These are phyloP conservation scores for Eidolon helvum DNA, from an alignment of 2,113 vertebrate genomes.

Conservation along the genomic window DNA sequence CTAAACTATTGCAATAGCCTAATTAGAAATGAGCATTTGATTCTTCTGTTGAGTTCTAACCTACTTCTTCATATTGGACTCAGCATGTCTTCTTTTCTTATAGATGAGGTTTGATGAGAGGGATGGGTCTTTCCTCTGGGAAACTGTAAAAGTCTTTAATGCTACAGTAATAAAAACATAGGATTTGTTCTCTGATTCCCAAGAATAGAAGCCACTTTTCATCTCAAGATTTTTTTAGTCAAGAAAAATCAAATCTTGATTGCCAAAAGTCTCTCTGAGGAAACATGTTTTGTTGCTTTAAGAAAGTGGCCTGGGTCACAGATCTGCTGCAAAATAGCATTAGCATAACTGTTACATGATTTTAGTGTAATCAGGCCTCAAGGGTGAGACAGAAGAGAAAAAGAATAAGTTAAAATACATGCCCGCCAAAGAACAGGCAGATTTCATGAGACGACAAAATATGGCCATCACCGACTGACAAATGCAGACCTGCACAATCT, in stretches of 20 bases:
- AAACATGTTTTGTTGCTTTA: background rate
- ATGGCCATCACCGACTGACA: background rate
- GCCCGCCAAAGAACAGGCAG: background rate
- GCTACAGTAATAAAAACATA: background rate
- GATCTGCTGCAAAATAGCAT: background rate
- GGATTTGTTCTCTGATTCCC: background rate
- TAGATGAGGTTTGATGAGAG: background rate
- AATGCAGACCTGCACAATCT: background rate
- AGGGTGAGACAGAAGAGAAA: background rate
- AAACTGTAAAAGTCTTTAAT: background rate
- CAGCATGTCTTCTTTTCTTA: background rate
- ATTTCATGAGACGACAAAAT: background rate
- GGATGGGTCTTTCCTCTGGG: background rate
- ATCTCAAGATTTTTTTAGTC: background rate
- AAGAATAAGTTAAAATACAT: background rate
- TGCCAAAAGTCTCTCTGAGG: background rate
- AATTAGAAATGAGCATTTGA: background rate
- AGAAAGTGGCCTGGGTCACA: background rate
- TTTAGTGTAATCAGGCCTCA: slow-evolving; percentile 1
- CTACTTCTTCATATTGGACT: background rate
- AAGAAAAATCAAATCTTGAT: background rate
- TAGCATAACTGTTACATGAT: background rate
- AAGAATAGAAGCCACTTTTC: background rate
- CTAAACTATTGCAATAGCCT: background rate
- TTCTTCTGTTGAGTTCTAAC: background rate